These are phyloP conservation scores for Crotophaga sulcirostris DNA, from an alignment of 2,113 vertebrate species.

Conservation along the genomic window DNA sequence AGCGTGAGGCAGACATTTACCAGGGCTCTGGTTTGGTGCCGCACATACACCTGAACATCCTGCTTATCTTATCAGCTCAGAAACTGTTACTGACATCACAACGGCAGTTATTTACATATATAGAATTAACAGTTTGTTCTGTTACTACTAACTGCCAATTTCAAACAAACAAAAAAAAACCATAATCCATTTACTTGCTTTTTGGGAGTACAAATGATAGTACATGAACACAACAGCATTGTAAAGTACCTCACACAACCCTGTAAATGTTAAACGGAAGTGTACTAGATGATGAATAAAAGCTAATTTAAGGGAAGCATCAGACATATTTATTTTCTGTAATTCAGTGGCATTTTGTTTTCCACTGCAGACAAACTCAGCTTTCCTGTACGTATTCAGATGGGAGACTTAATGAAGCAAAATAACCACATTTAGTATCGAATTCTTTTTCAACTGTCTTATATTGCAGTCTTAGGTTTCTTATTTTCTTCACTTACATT, in stretches of 20 bases:
- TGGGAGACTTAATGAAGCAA: background rate
- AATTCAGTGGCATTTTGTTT: conserved; percentile 22
- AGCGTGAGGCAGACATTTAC: conserved; percentile 48
- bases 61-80: conserved; percentile 59
- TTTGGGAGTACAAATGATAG: background rate
- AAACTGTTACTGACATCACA: conserved; percentile 53
- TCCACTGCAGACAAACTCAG: background rate
- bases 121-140: background rate
- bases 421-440: background rate
- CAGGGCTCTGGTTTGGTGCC: conserved; percentile 26
- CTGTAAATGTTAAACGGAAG: conserved; percentile 21
- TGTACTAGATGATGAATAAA: conserved; percentile 40
- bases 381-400: background rate
- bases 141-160: background rate
- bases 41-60: conserved; percentile 34
- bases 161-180: background rate
- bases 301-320: conserved; percentile 56
- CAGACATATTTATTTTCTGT: conserved; percentile 24
- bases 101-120: background rate
- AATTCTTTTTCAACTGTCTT: background rate
- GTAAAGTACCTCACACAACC: background rate
- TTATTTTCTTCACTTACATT: background rate
- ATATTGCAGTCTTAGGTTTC: background rate
- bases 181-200: background rate
- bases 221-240: background rate